Conservation (phyloP, 53 echinoderm and acorn worm genomes). For the Stichopus horrens region DNA sequence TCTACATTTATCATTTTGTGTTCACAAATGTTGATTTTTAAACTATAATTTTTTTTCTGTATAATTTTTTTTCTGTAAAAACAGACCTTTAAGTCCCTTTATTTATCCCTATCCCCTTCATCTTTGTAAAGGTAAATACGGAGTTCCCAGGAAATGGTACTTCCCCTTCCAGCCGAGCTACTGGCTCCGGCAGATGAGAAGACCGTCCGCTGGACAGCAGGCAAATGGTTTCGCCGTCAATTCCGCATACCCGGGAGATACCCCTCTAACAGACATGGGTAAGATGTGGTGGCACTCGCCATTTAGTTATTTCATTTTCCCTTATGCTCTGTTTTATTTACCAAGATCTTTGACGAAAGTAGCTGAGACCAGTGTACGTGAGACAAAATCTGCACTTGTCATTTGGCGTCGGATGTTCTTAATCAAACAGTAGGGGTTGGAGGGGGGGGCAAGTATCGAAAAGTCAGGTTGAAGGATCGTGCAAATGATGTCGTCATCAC, state of each 20-base stretch:
- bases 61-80: background rate
- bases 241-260: background rate
- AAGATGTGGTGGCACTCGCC: background rate
- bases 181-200: conserved; percentile 48
- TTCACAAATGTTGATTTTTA: too few relatives aligned
- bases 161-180: conserved; percentile 67
- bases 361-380: too few relatives aligned
- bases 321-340: background rate
- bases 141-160: conserved; percentile 76
- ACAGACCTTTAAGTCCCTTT: too few relatives aligned
- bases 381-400: too few relatives aligned
- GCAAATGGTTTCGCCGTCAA: background rate
- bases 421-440: background rate
- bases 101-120: too few relatives aligned
- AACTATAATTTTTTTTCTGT: background rate
- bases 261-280: conserved; percentile 20
- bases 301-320: background rate
- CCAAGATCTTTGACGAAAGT: too few relatives aligned
- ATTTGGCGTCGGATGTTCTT: too few relatives aligned
- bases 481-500: too few relatives aligned
- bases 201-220: background rate
- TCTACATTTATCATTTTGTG: too few relatives aligned
- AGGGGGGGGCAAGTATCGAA: background rate
- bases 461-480: too few relatives aligned
- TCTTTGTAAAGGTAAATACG: conserved; percentile 66